These are phyloP conservation scores for Eudasyphora cyanicolor DNA, from an alignment of 2,888 invertebrate species.

Conservation along the genomic window DNA sequence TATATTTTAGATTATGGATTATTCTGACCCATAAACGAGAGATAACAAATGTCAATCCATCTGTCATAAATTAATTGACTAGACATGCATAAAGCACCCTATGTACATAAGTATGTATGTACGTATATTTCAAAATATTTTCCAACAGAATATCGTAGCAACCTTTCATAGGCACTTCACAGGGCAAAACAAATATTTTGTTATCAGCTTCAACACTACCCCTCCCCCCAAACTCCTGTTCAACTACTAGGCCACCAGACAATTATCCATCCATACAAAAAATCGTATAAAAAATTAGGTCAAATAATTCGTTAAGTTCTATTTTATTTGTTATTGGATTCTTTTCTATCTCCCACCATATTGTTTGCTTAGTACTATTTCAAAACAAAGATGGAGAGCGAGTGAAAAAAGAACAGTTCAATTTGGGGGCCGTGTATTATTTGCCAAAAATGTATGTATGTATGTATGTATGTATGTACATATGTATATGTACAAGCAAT, in stretches of 20 bases:
- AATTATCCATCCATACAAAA: not conserved
- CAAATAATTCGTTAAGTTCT: slow-evolving; percentile 26
- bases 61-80: slow-evolving; percentile 16
- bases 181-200: not conserved
- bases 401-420: not conserved
- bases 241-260: not conserved
- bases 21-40: no score
- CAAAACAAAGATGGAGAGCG: not conserved
- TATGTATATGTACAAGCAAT: not conserved
- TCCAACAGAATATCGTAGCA: not conserved
- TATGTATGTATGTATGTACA: no score
- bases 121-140: not conserved
- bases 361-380: not conserved
- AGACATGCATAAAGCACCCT: no score
- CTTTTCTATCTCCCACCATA: not conserved
- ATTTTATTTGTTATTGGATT: not conserved
- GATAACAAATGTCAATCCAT: no score
- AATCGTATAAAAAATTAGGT: slow-evolving; percentile 7
- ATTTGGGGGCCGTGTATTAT: no score
- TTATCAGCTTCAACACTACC: not conserved
- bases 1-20: no score
- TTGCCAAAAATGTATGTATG: slow-evolving; percentile 5
- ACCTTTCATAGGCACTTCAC: no score
- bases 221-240: not conserved
- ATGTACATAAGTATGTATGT: no score